Evolutionary conservation across 2,113 vertebrate genomes (phyloP).

Genomic region (Scomber japonicus): DNA sequence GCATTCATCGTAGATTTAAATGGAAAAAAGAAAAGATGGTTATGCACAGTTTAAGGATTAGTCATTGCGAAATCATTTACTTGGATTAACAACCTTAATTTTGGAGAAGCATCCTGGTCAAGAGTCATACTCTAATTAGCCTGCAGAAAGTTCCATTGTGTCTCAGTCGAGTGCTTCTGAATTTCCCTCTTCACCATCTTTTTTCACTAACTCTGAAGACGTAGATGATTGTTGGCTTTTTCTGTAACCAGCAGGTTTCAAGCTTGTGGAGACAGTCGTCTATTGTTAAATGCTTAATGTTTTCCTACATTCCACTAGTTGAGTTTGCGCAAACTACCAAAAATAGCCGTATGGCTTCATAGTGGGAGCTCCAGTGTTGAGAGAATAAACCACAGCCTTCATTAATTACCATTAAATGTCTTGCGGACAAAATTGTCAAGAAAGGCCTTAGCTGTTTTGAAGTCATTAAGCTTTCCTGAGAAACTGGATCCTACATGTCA

Average conservation of each 20-base stretch:
- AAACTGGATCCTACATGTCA: constrained; percentile 61
- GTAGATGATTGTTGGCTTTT: constrained; percentile 41
- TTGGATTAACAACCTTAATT: constrained; percentile 3
- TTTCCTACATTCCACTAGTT: constrained; percentile 52
- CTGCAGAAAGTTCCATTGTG: too few relatives aligned
- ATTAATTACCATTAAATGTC: constrained; percentile 75
- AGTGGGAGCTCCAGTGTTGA: constrained; percentile 58
- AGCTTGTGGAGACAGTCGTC: constrained; percentile 55
- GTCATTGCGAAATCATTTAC: constrained; percentile 5
- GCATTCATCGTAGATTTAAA: too few relatives aligned
- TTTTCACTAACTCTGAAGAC: constrained; percentile 26
- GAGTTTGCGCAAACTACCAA: constrained; percentile 52
- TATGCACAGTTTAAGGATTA: neutral
- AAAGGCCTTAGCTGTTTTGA: constrained; percentile 52
- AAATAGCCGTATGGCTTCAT: constrained; percentile 58
- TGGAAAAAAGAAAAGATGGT: too few relatives aligned
- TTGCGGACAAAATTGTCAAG: constrained; percentile 63
- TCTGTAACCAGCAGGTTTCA: constrained; percentile 53
- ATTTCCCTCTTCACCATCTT: too few relatives aligned
- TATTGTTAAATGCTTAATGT: constrained; percentile 68
- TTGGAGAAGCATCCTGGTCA: constrained; percentile 12
- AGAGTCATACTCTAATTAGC: too few relatives aligned
- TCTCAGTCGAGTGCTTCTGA: neutral
- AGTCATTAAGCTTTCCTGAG: constrained; percentile 67
- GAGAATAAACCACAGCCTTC: constrained; percentile 63